phyloP scores from a whole-genome alignment of 1,140 invertebrate genomes.

The Drosophila lacteicornis region DNA sequence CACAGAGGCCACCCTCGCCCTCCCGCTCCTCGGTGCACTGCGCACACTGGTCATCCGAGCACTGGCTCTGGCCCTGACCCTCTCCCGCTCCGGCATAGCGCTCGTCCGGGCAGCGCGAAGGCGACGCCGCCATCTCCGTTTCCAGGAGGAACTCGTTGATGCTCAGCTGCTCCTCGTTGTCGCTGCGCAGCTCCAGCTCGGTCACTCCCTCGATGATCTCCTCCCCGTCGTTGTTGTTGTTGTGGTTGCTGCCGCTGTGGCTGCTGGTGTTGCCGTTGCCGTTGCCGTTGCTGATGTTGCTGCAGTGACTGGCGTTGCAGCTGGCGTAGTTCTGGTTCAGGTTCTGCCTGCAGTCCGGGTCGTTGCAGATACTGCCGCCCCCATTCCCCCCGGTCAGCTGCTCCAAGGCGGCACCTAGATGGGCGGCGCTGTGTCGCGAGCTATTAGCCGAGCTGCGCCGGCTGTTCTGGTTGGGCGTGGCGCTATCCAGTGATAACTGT shows the following conservation, averaged over 20 bases:
- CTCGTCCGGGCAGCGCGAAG: slow-evolving; percentile 35
- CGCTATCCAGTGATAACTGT: slow-evolving; percentile 62
- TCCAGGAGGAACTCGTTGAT: slow-evolving; percentile 74
- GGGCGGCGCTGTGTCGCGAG: slow-evolving; percentile 65
- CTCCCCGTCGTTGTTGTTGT: slow-evolving; percentile 46
- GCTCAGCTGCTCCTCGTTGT: slow-evolving; percentile 65
- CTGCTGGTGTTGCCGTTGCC: slow-evolving; percentile 15
- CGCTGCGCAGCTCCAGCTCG: slow-evolving; percentile 62
- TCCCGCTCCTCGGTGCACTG: slow-evolving; percentile 58
- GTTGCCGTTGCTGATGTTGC: slow-evolving; percentile 21
- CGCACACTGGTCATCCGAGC: slow-evolving; percentile 60
- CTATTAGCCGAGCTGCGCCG: slow-evolving; percentile 74
- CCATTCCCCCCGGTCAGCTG: slow-evolving; percentile 48
- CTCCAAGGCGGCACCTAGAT: slow-evolving; percentile 62
- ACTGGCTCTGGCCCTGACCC: slow-evolving; percentile 35
- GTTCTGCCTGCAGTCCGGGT: slow-evolving; percentile 78
- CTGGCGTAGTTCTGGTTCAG: slow-evolving; percentile 57
- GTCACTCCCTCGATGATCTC: slow-evolving; percentile 57
- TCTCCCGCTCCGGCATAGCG: slow-evolving; percentile 26
- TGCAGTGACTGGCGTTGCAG: slow-evolving; percentile 43
- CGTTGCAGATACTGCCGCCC: slow-evolving; percentile 65
- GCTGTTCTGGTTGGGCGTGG: slow-evolving; percentile 74
- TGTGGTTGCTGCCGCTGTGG: slow-evolving; percentile 24
- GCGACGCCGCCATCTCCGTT: slow-evolving; percentile 65
- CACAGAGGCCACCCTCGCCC: slow-evolving; percentile 3